Evolutionary conservation across 1,140 invertebrate species (phyloP).

Genomic region (Zaprionus ghesquierei): DNA sequence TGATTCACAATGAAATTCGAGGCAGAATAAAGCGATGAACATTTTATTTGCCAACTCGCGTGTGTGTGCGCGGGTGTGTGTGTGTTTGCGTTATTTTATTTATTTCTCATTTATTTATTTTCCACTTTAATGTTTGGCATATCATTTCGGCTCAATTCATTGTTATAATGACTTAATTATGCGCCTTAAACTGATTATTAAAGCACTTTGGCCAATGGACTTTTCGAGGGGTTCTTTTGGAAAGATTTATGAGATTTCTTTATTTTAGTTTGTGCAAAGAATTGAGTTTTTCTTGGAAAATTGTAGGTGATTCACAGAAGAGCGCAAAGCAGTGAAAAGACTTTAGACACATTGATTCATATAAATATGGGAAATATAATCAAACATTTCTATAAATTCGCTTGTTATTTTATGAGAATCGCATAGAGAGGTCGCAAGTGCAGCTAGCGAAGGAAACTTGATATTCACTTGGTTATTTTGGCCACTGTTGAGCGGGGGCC

Average conservation of each 20-base stretch:
- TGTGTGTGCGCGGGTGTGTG: conserved; percentile 30
- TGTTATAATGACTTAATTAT: conserved; percentile 80
- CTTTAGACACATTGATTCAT: background rate
- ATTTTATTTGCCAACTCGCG: conserved; percentile 57
- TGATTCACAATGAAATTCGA: conserved; percentile 72
- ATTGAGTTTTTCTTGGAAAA: background rate
- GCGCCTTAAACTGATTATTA: conserved; percentile 62
- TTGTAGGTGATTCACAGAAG: background rate
- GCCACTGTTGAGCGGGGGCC: conserved; percentile 38
- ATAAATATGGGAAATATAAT: too few species aligned
- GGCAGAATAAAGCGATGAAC: conserved; percentile 78
- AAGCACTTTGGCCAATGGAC: conserved; percentile 56
- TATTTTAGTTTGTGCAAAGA: background rate
- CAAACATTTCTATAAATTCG: background rate
- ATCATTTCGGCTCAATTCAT: conserved; percentile 55
- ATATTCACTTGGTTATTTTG: conserved; percentile 42
- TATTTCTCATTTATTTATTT: conserved; percentile 21
- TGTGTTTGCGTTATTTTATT: conserved; percentile 22
- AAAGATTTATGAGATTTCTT: background rate
- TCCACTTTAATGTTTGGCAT: conserved; percentile 59
- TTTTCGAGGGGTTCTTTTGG: conserved; percentile 17
- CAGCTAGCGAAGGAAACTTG: conserved; percentile 22
- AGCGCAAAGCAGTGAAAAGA: background rate
- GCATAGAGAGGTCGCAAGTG: background rate
- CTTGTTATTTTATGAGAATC: background rate